A percentile compares a stretch with the other conserved stretches of the same genome.
phyloP scores from a whole-genome alignment of 1,140 invertebrate species.

The Caenorhabditis tropicalis region DNA sequence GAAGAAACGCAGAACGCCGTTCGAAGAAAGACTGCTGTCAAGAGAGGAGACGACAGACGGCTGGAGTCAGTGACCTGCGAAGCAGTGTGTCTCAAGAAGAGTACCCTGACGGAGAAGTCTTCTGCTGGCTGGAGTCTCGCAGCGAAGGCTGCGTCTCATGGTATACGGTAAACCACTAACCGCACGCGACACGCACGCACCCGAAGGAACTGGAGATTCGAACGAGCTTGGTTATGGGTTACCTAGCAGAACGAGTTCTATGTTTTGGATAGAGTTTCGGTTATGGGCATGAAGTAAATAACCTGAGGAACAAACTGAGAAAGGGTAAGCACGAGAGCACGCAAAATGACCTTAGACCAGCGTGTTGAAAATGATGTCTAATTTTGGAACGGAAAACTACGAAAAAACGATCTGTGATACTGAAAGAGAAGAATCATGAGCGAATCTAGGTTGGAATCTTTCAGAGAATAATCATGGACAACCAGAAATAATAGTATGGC shows the following conservation, averaged over 20 bases:
- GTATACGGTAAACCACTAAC: slow-evolving; percentile 18
- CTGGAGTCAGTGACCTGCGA: not conserved
- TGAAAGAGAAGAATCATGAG: too few species aligned
- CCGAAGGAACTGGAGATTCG: not conserved
- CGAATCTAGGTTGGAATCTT: too few species aligned
- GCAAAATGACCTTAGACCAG: not conserved
- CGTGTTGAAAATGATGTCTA: not conserved
- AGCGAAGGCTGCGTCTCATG: not conserved
- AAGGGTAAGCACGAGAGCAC: not conserved
- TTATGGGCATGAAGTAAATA: not conserved
- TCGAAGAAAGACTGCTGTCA: not conserved
- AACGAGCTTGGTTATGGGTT: not conserved
- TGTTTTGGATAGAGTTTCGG: not conserved
- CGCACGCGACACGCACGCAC: slow-evolving; percentile 38
- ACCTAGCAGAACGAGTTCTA: not conserved
- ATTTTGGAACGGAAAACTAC: not conserved
- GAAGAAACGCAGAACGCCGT: slow-evolving; percentile 27
- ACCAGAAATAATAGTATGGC: not conserved
- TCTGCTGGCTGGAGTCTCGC: not conserved
- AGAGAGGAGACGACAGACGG: not conserved
- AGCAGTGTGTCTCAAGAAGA: not conserved
- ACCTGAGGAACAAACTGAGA: not conserved
- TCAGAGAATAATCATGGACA: not conserved
- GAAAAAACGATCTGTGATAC: too few species aligned
- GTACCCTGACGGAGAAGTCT: slow-evolving; percentile 2